These are phyloP conservation scores for Spodoptera littoralis DNA, from an alignment of 2,888 invertebrate species.

Conservation along the genomic window DNA sequence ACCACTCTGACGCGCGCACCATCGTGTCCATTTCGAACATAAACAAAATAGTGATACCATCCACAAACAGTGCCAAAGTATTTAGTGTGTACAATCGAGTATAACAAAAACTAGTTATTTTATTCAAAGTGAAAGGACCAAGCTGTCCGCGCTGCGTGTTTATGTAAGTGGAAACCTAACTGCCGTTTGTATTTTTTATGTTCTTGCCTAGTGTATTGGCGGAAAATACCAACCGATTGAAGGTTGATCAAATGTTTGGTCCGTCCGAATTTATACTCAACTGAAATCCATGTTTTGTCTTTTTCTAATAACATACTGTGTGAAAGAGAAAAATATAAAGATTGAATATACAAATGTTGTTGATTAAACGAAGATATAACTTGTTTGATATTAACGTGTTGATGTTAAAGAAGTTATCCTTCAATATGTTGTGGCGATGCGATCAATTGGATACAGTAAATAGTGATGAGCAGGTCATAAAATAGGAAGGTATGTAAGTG, in stretches of 20 bases:
- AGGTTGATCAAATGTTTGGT: slow-evolving; percentile 49
- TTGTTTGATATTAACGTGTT: slow-evolving; percentile 38
- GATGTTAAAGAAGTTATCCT: slow-evolving; percentile 31
- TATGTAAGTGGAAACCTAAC: slow-evolving; percentile 78
- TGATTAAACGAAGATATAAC: slow-evolving; percentile 40
- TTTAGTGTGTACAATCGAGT: slow-evolving; percentile 65
- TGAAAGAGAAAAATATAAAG: slow-evolving; percentile 39
- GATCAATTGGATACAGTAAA: slow-evolving; percentile 7
- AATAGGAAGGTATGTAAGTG: not conserved
- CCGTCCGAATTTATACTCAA: slow-evolving; percentile 28
- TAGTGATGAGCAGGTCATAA: not conserved
- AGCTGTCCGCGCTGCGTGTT: slow-evolving; percentile 60
- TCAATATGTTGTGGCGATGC: slow-evolving; percentile 5
- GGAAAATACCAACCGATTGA: slow-evolving; percentile 54
- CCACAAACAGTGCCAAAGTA: slow-evolving; percentile 70
- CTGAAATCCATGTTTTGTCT: slow-evolving; percentile 35
- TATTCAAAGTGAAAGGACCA: slow-evolving; percentile 69
- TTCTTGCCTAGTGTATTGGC: slow-evolving; percentile 36
- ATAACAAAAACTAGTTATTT: slow-evolving; percentile 60
- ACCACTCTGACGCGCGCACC: slow-evolving; percentile 55
- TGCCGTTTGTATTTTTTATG: slow-evolving; percentile 54
- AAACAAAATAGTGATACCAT: slow-evolving; percentile 57
- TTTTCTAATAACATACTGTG: slow-evolving; percentile 50
- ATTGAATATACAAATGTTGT: slow-evolving; percentile 8
- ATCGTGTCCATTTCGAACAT: slow-evolving; percentile 34